Conservation (phyloP, 2,888 invertebrate genomes). For the Tolmerus cingulatus region DNA sequence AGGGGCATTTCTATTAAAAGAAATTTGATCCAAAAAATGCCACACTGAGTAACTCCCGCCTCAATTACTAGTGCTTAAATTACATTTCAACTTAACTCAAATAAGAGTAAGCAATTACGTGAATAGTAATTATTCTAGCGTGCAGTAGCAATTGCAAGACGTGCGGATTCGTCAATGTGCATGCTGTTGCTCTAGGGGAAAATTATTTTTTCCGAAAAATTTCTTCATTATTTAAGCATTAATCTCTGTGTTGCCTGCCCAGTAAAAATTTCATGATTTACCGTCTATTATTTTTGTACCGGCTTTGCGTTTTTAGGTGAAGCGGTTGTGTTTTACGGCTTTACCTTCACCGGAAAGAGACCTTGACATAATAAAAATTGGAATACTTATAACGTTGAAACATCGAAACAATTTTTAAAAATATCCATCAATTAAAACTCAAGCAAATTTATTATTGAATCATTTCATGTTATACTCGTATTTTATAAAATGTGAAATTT, state of each 20-base stretch:
- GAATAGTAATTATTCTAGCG: neutral
- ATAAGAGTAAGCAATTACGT: neutral
- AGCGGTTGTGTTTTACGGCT: neutral
- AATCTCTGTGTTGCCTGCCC: neutral
- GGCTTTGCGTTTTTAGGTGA: neutral
- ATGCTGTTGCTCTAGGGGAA: neutral
- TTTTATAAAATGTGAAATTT: too few relatives aligned
- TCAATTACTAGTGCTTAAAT: neutral
- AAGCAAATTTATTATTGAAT: neutral
- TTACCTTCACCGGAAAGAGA: neutral
- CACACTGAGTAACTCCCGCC: neutral
- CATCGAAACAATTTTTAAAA: neutral
- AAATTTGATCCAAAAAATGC: neutral
- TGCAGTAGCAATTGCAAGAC: neutral
- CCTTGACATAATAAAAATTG: neutral
- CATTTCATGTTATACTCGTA: neutral
- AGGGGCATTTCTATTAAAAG: neutral
- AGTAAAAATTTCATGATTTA: neutral
- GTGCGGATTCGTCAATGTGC: neutral
- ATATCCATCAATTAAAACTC: neutral
- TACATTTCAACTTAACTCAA: neutral
- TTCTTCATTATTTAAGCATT: neutral
- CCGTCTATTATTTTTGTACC: neutral
- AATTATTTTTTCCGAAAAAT: neutral
- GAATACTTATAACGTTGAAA: neutral